phyloP scores from a whole-genome alignment of 2,888 invertebrate species.

The Caenorhabditis sp. region DNA sequence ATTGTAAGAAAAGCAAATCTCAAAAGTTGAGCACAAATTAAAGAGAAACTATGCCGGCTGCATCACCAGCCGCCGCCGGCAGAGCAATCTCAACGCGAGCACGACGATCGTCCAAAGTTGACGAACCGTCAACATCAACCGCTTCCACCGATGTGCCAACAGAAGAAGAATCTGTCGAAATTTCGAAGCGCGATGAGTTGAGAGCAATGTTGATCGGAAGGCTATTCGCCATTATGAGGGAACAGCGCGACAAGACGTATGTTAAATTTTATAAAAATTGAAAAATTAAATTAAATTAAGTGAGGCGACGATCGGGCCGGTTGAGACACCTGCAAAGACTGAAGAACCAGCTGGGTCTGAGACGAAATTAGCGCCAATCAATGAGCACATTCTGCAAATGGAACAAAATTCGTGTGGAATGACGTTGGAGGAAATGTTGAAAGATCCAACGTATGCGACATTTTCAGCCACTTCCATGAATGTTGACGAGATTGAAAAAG shows the following conservation, averaged over 20 bases:
- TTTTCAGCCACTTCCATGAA: conserved; percentile 7
- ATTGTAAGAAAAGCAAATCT: no score
- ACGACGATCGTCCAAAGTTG: conserved; percentile 10
- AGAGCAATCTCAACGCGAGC: conserved; percentile 8
- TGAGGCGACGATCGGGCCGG: neutral
- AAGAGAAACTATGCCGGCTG: conserved; percentile 25
- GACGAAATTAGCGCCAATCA: conserved; percentile 1
- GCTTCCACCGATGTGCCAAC: neutral
- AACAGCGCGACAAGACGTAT: conserved; percentile 7
- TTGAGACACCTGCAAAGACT: no score
- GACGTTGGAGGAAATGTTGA: conserved; percentile 17
- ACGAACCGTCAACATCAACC: conserved; percentile 25
- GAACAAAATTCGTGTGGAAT: conserved; percentile 11
- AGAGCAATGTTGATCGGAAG: conserved; percentile 1
- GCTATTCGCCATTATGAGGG: conserved; percentile 8
- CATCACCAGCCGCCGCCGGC: neutral
- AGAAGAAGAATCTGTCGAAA: neutral
- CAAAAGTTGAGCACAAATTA: no score
- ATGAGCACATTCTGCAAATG: conserved; percentile 10
- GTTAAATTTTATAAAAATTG: neutral
- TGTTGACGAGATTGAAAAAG: conserved; percentile 3
- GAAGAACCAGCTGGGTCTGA: neutral
- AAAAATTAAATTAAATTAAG: neutral
- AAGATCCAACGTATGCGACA: conserved; percentile 25
- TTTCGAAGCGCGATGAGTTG: conserved; percentile 3